Evolutionary conservation across 2,888 invertebrate genomes (phyloP).

Genomic region (Acleris literana): DNA sequence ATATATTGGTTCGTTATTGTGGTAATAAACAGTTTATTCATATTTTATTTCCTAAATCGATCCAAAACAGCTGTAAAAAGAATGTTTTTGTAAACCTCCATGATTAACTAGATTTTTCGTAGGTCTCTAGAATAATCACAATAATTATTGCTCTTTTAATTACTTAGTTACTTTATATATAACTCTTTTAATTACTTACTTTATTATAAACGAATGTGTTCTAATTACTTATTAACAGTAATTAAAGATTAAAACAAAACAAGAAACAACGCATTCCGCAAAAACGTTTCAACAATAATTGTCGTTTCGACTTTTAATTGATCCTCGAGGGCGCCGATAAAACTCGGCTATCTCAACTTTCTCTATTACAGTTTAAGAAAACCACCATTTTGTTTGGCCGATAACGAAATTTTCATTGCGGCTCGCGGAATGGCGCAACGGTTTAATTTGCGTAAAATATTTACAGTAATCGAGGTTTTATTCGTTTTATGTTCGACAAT

Average conservation of each 20-base stretch:
- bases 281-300: slow-evolving; percentile 66
- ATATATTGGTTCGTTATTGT: too few species aligned
- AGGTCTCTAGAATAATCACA: too few species aligned
- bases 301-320: slow-evolving; percentile 82
- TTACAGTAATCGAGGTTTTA: slow-evolving; percentile 29
- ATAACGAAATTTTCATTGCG: slow-evolving; percentile 75
- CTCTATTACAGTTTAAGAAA: slow-evolving; percentile 83
- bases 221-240: too few species aligned
- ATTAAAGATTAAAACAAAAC: neutral
- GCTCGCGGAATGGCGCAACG: slow-evolving; percentile 22
- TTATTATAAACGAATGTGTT: too few species aligned
- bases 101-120: too few species aligned
- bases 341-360: slow-evolving; percentile 80
- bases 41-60: too few species aligned
- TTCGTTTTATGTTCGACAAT: slow-evolving; percentile 21
- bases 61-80: too few species aligned
- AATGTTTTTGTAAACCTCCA: too few species aligned
- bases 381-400: slow-evolving; percentile 72
- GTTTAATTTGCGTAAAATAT: slow-evolving; percentile 36
- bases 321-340: slow-evolving; percentile 83
- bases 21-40: too few species aligned
- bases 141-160: too few species aligned
- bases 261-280: slow-evolving; percentile 9
- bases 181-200: too few species aligned
- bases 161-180: too few species aligned